A percentile compares a stretch with the other conserved stretches of the same genome.
Evolutionary conservation across 2,113 vertebrate species (phyloP).

Genomic region (Festucalex cinctus): DNA sequence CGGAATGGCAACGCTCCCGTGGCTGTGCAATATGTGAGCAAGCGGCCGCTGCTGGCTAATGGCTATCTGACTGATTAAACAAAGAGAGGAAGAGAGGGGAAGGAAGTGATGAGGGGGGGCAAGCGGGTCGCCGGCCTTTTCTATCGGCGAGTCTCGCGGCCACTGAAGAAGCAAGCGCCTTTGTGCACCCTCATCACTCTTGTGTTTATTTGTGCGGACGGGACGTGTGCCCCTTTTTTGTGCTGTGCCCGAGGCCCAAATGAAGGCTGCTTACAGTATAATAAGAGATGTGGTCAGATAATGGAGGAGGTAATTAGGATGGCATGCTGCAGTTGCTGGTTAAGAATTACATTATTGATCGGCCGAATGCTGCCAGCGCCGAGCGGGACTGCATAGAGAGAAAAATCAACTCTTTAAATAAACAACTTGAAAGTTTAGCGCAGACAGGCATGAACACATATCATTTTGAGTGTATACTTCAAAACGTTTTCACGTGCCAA

Average conservation of each 20-base stretch:
- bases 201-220: not conserved
- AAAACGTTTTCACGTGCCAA: too few relatives aligned
- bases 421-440: slow-evolving; percentile 28
- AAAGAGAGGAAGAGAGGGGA: slow-evolving; percentile 34
- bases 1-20: slow-evolving; percentile 55
- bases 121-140: slow-evolving; percentile 23
- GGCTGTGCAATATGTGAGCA: slow-evolving; percentile 50
- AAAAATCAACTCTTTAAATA: slow-evolving; percentile 46
- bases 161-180: not conserved
- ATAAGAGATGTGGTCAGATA: slow-evolving; percentile 63
- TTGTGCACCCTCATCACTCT: slow-evolving; percentile 27
- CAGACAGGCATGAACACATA: not conserved
- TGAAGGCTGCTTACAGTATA: slow-evolving; percentile 56
- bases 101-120: slow-evolving; percentile 7
- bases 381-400: slow-evolving; percentile 12
- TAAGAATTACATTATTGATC: slow-evolving; percentile 63
- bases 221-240: not conserved
- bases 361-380: slow-evolving; percentile 23
- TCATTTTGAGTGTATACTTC: not conserved
- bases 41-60: slow-evolving; percentile 55
- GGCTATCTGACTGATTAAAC: slow-evolving; percentile 55
- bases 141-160: slow-evolving; percentile 25
- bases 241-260: slow-evolving; percentile 26
- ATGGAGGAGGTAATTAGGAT: slow-evolving; percentile 60
- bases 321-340: slow-evolving; percentile 38